phyloP scores from a whole-genome alignment of 2,888 invertebrate species.

The Trichogramma dendrolimi region DNA sequence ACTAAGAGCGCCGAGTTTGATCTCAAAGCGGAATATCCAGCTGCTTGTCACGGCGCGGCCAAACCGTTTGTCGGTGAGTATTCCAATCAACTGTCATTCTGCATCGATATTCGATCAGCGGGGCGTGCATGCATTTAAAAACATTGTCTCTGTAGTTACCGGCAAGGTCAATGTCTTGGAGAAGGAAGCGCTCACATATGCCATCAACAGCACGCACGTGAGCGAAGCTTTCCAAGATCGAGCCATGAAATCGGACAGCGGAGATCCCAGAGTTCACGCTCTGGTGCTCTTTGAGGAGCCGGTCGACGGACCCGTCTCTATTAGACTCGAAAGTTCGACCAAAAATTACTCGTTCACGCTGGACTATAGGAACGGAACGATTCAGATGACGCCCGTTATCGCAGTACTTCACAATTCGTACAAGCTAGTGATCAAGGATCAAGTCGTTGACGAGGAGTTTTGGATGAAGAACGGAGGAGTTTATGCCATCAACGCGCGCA shows the following conservation, averaged over 20 bases:
- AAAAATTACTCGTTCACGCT: constrained; percentile 6
- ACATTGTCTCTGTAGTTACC: not conserved
- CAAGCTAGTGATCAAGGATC: constrained; percentile 49
- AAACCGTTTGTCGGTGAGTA: not conserved
- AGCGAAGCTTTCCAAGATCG: not conserved
- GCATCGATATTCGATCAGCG: not conserved
- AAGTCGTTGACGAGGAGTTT: constrained; percentile 39
- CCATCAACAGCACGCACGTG: not conserved
- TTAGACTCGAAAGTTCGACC: constrained; percentile 8
- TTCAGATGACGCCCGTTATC: constrained; percentile 27
- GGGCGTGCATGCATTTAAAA: too few species aligned
- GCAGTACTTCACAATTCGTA: constrained; percentile 49
- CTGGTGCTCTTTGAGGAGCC: constrained; percentile 36
- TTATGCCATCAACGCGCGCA: constrained; percentile 58
- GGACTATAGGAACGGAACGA: not conserved
- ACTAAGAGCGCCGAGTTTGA: not conserved
- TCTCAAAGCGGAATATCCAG: constrained; percentile 28
- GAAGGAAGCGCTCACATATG: not conserved
- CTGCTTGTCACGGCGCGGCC: constrained; percentile 21
- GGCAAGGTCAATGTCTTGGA: not conserved
- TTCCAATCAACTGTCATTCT: not conserved
- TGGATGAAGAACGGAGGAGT: constrained; percentile 57
- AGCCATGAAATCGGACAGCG: constrained; percentile 42
- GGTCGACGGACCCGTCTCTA: not conserved
- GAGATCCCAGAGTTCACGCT: constrained; percentile 46